A percentile compares a stretch with the other conserved stretches of the same genome.
Evolutionary conservation across 30 jellyfish, hydroid and myxozoan species (phyloP).

Genomic region (Sanderia malayensis): DNA sequence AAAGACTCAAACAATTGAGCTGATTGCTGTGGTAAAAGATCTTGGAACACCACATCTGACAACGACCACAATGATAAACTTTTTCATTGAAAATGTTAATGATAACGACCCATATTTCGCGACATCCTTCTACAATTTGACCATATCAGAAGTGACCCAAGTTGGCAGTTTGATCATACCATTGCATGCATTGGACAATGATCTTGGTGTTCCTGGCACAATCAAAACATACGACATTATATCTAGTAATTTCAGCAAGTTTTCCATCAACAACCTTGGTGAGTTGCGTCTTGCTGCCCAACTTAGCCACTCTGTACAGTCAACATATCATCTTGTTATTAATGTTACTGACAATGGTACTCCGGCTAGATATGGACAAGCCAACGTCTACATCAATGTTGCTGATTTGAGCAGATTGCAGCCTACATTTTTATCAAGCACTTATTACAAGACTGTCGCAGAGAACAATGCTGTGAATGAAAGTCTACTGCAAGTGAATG

Average conservation of each 20-base stretch:
- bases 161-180: constrained; percentile 61
- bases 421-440: constrained; percentile 65
- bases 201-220: constrained; percentile 64
- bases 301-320: constrained; percentile 22
- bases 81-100: constrained; percentile 57
- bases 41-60: constrained; percentile 77
- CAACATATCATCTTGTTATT: constrained; percentile 38
- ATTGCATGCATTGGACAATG: constrained; percentile 73
- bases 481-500: constrained; percentile 57
- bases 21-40: constrained; percentile 72
- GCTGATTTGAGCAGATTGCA: constrained; percentile 62
- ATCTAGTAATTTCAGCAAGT: constrained; percentile 60
- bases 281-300: constrained; percentile 22
- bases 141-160: constrained; percentile 57
- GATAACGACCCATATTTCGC: constrained; percentile 78
- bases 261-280: constrained; percentile 70
- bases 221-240: constrained; percentile 46
- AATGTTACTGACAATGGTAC: constrained; percentile 78
- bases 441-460: constrained; percentile 45
- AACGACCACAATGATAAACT: constrained; percentile 28
- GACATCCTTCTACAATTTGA: constrained; percentile 32
- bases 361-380: constrained; percentile 41
- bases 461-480: constrained; percentile 35
- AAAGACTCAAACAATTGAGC: constrained; percentile 45
- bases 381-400: constrained; percentile 59